Evolutionary conservation across 2,113 vertebrate species (phyloP).

Genomic region (Vulpes lagopus): DNA sequence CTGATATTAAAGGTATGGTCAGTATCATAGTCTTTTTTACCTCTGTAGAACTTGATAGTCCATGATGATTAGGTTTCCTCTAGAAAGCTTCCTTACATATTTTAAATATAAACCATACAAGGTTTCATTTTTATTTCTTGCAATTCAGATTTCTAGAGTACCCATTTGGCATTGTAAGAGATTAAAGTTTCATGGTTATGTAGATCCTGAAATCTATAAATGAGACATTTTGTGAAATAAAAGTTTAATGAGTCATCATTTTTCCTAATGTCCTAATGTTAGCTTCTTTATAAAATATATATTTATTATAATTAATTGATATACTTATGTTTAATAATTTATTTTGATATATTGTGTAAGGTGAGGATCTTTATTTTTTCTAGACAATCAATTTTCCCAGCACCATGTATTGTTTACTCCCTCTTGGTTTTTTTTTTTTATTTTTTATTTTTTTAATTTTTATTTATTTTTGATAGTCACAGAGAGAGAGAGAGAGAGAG

Average conservation of each 20-base stretch:
- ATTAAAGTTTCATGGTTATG: not conserved
- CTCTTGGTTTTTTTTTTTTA: too few relatives aligned
- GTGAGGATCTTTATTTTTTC: not conserved
- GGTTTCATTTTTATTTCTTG: not conserved
- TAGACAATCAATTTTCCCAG: not conserved
- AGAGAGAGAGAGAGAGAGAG: too few relatives aligned
- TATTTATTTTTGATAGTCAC: too few relatives aligned
- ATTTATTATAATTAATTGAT: not conserved
- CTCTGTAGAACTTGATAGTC: not conserved
- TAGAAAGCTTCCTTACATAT: not conserved
- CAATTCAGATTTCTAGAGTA: conserved; percentile 3
- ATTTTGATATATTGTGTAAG: not conserved
- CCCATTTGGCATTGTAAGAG: not conserved
- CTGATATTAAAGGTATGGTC: not conserved
- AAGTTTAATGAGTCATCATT: not conserved
- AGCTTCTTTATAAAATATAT: not conserved
- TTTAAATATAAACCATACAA: not conserved
- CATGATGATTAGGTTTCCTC: not conserved
- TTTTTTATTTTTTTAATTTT: too few relatives aligned
- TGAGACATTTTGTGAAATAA: not conserved
- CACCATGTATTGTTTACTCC: not conserved
- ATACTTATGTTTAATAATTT: not conserved
- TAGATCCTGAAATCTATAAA: not conserved
- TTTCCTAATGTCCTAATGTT: not conserved
- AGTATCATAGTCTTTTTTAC: not conserved